Percentiles rank a stretch among this genome's conserved stretches.
phyloP scores from a whole-genome alignment of 2,888 invertebrate species.

The Troides aeacus region DNA sequence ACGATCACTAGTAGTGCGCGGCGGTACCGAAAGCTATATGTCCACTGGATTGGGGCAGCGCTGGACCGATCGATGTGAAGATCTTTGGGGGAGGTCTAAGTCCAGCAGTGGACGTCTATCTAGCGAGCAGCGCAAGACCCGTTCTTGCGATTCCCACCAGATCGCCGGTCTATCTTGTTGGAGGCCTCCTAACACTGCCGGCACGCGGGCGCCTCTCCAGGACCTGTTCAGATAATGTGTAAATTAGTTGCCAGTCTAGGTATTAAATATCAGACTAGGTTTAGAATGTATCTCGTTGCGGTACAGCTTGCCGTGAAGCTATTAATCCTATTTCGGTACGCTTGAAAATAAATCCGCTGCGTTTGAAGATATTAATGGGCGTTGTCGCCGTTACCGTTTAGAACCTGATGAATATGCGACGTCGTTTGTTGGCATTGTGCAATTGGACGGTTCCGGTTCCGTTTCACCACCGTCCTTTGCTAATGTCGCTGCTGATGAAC shows the following conservation, averaged over 20 bases:
- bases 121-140: too few species aligned
- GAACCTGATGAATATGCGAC: constrained; percentile 39
- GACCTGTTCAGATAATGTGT: too few species aligned
- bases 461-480: constrained; percentile 6
- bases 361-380: constrained; percentile 57
- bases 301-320: constrained; percentile 60
- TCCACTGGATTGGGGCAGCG: too few species aligned
- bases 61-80: too few species aligned
- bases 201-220: too few species aligned
- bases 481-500: constrained; percentile 1
- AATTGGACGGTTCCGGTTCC: constrained; percentile 17
- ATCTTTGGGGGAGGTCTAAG: too few species aligned
- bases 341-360: constrained; percentile 70
- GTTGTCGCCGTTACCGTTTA: constrained; percentile 44
- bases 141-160: too few species aligned
- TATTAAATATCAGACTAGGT: constrained; percentile 31
- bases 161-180: too few species aligned
- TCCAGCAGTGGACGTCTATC: too few species aligned
- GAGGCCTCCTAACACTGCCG: too few species aligned
- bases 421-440: constrained; percentile 35
- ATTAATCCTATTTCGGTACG: constrained; percentile 69
- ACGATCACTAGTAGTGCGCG: too few species aligned
- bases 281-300: constrained; percentile 42
- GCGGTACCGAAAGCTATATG: too few species aligned
- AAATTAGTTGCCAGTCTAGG: constrained; percentile 1